Evolutionary conservation across 2,113 vertebrate genomes (phyloP), one percentile per base, ranked within the genome.

Genomic region (Spheniscus mendiculus): DNA sequence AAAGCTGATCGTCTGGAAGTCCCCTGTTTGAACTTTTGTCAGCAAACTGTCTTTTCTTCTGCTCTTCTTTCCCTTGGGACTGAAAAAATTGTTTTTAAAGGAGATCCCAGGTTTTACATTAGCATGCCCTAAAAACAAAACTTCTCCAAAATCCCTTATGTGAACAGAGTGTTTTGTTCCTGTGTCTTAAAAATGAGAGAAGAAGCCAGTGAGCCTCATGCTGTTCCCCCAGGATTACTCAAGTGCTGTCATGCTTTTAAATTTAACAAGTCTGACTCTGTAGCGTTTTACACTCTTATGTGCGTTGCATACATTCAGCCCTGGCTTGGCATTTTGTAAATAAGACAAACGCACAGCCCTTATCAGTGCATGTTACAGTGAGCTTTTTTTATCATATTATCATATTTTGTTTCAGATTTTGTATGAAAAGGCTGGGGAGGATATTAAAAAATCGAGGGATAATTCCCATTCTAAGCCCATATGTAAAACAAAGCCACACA

Each of bases 11-110:
- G 9, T 49, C 67, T 90, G 32, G 22, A 92, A 65, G 50, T 77
- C 36, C 12, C 94, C 89, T 74, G 71, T 91, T 97, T 91, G 73
- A 96, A 92, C 86, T 94, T 84, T 55, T 88, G 77, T 92, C 86
- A 93, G 73, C 13, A 49, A 72, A 55, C 47, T 74, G 12, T 49
- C 27, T 76, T 49, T 40, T 76, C 42, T 55, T 69, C 34, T 81
- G 44, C 15, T 38, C 19, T 42, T 86, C 36, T 83, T 90, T 71
- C 52, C 27, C 38, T 58, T 58, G 40, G 52, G 5, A 62, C 15
- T 74, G 22, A 30, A 80, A 78, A 84, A 17, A 87, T 47, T 12
- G 11, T 29, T 89, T 77, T 70, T 69, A 61, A 72, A 89, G 53
- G 30, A 77, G 22, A 45, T 42, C n/a, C 8, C 8, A 82, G n/a